Evolutionary conservation across 2,113 vertebrate species (phyloP).

Genomic region (Benthochromis sp.): DNA sequence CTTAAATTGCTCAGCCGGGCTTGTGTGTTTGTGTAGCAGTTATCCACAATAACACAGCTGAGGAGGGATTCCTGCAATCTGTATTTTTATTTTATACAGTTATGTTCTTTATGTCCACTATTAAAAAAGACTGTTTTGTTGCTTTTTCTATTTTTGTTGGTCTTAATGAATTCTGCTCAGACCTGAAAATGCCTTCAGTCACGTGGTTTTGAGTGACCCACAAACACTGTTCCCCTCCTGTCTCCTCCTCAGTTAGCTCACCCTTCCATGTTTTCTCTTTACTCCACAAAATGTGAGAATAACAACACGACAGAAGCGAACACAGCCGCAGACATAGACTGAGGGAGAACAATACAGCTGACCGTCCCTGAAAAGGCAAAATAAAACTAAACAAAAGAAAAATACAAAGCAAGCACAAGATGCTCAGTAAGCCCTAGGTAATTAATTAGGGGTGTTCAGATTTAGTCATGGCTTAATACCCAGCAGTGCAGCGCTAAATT

Average conservation of each 20-base stretch:
- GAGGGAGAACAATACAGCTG: neutral
- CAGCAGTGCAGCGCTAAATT: conserved; percentile 31
- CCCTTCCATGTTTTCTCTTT: neutral
- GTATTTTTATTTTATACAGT: fast-evolving
- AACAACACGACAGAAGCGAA: neutral
- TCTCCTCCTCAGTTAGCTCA: neutral
- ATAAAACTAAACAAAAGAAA: neutral
- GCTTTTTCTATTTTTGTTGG: neutral
- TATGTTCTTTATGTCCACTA: neutral
- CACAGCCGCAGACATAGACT: neutral
- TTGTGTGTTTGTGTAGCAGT: neutral
- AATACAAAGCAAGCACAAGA: conserved; percentile 6
- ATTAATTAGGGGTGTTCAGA: conserved; percentile 47
- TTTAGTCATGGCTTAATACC: conserved; percentile 36
- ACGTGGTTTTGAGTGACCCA: fast-evolving
- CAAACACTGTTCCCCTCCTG: neutral
- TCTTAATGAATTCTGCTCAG: neutral
- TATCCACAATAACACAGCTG: neutral
- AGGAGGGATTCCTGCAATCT: neutral
- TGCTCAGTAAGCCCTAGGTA: conserved; percentile 28
- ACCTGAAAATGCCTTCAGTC: neutral
- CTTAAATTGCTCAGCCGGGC: neutral
- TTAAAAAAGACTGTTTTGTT: neutral
- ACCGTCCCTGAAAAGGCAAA: conserved; percentile 14
- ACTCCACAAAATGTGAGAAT: neutral